These are phyloP conservation scores for Thalpophila matura DNA, from an alignment of 2,888 invertebrate species.

Conservation along the genomic window DNA sequence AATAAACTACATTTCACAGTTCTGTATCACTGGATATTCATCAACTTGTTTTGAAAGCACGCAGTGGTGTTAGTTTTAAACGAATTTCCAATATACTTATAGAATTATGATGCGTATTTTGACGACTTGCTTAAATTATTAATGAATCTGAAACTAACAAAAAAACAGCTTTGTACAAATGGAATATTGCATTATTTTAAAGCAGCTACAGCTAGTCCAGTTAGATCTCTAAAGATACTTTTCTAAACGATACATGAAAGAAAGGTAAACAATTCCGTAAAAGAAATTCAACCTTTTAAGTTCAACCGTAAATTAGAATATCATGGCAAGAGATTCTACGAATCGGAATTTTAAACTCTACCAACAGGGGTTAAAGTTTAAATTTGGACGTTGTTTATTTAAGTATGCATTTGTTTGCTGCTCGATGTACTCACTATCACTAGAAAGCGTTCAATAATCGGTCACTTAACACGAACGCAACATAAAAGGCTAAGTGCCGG, in stretches of 20 bases:
- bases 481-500: conserved; percentile 76
- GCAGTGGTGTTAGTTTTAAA: conserved; percentile 42
- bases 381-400: conserved; percentile 42
- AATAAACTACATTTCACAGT: conserved; percentile 69
- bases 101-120: conserved; percentile 13
- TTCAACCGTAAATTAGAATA: conserved; percentile 48
- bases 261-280: conserved; percentile 50
- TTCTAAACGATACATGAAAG: conserved; percentile 39
- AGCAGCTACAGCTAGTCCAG: conserved; percentile 1
- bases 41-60: conserved; percentile 55
- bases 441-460: conserved; percentile 77
- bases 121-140: conserved; percentile 12
- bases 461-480: conserved; percentile 75
- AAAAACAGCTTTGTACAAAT: conserved; percentile 17
- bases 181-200: conserved; percentile 27
- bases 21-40: conserved; percentile 56
- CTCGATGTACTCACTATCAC: conserved; percentile 60
- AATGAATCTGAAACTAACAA: no score
- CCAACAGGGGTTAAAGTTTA: conserved; percentile 27
- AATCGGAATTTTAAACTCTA: conserved; percentile 32
- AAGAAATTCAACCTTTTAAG: conserved; percentile 37
- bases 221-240: conserved; percentile 21
- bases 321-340: conserved; percentile 21
- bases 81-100: conserved; percentile 40
- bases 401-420: conserved; percentile 50